Evolutionary conservation across 2,113 vertebrate genomes (phyloP).

Genomic region (Forbesichthys agassizii): DNA sequence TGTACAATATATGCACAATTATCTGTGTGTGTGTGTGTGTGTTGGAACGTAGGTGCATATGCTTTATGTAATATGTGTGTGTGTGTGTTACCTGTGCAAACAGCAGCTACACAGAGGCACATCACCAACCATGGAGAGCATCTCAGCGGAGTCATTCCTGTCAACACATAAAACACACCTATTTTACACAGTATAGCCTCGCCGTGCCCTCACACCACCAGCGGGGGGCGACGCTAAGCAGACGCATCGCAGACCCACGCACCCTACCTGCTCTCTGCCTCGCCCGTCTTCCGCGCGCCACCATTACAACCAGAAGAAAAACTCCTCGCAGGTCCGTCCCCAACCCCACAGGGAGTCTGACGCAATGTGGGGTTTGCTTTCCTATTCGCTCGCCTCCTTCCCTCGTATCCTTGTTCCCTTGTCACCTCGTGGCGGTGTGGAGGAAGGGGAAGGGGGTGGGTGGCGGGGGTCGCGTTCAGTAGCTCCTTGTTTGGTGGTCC

Average conservation of each 20-base stretch:
- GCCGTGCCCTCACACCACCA: background rate
- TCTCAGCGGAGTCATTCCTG: constrained; percentile 60
- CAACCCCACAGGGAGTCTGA: constrained; percentile 39
- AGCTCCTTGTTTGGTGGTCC: constrained; percentile 18
- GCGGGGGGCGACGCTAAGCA: background rate
- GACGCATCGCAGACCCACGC: constrained; percentile 16
- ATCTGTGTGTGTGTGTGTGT: background rate
- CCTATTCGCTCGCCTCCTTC: constrained; percentile 14
- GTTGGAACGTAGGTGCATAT: background rate
- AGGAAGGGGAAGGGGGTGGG: background rate
- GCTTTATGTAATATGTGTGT: background rate
- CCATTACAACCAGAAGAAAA: background rate
- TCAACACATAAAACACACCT: constrained; percentile 53
- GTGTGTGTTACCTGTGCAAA: constrained; percentile 55
- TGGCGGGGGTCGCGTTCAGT: background rate
- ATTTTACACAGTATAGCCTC: background rate
- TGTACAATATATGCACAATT: background rate
- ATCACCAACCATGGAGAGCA: constrained; percentile 50
- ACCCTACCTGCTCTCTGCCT: constrained; percentile 34
- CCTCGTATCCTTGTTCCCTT: constrained; percentile 45
- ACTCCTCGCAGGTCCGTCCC: constrained; percentile 36
- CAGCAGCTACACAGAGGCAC: constrained; percentile 48
- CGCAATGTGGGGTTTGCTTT: constrained; percentile 36
- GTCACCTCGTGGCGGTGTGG: constrained; percentile 8
- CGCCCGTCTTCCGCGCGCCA: background rate